Evolutionary conservation across 2,113 vertebrate species (phyloP).

Genomic region (Vombatus ursinus): DNA sequence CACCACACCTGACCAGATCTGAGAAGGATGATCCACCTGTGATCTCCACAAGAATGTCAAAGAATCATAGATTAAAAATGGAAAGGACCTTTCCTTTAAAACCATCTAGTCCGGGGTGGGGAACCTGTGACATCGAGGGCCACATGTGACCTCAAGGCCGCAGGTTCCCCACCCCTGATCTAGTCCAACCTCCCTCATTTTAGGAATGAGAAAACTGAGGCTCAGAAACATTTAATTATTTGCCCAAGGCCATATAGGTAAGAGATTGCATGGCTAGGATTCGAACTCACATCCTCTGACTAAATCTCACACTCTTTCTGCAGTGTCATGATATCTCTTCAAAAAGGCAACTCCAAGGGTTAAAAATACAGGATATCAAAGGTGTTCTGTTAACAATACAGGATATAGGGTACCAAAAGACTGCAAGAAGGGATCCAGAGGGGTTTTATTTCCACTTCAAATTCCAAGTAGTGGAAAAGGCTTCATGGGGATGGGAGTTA

Average conservation of each 20-base stretch:
- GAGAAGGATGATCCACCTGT: neutral
- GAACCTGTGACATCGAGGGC: too few species aligned
- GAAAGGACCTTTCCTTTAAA: neutral
- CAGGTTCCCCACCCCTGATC: neutral
- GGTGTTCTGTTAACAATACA: neutral
- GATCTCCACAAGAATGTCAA: neutral
- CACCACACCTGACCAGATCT: neutral
- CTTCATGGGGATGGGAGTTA: slow-evolving; percentile 24
- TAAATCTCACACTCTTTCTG: neutral
- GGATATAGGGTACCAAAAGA: neutral
- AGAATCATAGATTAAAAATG: neutral
- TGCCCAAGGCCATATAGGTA: fast-evolving
- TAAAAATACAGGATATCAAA: neutral
- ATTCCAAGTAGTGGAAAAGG: slow-evolving; percentile 16
- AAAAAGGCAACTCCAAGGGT: neutral
- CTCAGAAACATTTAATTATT: neutral
- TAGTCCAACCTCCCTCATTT: neutral
- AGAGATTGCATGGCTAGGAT: neutral
- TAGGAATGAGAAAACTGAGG: neutral
- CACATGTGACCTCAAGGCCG: too few species aligned
- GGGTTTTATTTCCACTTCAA: neutral
- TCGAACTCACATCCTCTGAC: neutral
- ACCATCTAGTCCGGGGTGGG: neutral
- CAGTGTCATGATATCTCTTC: neutral
- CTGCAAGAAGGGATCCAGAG: neutral